Evolutionary conservation across 2,113 vertebrate species (phyloP).

Genomic region (Sialia sialis): DNA sequence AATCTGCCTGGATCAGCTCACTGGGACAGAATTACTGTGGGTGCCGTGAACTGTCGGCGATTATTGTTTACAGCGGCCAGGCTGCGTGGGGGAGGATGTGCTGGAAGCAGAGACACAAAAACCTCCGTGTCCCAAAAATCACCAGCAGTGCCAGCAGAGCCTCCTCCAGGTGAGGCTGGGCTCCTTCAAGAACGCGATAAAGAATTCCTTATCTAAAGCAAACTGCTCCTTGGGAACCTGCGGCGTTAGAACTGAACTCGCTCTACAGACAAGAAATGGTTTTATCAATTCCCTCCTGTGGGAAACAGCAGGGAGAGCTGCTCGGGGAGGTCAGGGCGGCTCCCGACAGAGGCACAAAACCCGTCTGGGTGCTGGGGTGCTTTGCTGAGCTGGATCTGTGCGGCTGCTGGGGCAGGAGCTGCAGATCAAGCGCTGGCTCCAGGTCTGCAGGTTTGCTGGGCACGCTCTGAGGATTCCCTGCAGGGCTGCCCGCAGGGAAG

Average conservation of each 20-base stretch:
- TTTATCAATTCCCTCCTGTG: not conserved
- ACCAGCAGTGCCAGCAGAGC: rapidly evolving
- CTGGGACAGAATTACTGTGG: not conserved
- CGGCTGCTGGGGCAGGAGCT: not conserved
- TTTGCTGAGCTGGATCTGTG: not conserved
- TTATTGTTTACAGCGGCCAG: not conserved
- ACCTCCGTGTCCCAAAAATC: rapidly evolving
- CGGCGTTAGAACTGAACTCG: not conserved
- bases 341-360: not conserved
- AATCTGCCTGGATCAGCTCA: not conserved
- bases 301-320: not conserved
- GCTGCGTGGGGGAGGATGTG: not conserved
- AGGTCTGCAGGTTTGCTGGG: not conserved
- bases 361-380: not conserved
- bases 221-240: not conserved
- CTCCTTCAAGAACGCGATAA: not conserved
- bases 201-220: not conserved
- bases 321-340: not conserved
- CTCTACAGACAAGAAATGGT: not conserved
- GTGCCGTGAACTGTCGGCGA: not conserved
- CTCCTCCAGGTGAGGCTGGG: not conserved
- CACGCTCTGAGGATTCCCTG: not conserved
- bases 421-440: not conserved
- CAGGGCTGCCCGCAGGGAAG: not conserved
- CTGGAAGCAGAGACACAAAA: not conserved